Evolutionary conservation across 2,888 invertebrate genomes (phyloP), one percentile per base, ranked within the genome.

Genomic region (Liodrosophila aerea): DNA sequence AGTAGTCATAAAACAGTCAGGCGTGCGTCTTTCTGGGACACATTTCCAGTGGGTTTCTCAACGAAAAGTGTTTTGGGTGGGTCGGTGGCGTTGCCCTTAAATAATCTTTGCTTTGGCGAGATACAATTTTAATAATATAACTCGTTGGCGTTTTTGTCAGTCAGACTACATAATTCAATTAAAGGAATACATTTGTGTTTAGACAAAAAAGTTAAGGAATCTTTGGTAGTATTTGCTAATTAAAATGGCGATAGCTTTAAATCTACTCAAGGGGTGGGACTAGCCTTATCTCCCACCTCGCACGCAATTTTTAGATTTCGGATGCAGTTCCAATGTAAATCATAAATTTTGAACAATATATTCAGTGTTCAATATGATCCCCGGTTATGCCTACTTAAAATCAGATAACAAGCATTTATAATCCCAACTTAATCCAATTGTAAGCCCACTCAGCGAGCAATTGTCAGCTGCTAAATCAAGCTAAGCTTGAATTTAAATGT

Each of bases 91-190:
- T 65, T 46, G 43, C 47, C 8, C 22, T 27, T 36, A 54, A 64
- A 34, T 54, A 41, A 50, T 46, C 16, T 52, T 43, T 57, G 33
- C 41, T 39, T 62, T 45, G 59, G 41, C 60, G 56, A 69, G 66
- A 80, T 43, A 54, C 47, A 76, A 70, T 76, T 81, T 58, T 73
- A 76, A 70, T 59, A 22, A 30, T 18, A 13, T 4, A 53, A 39
- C 30, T 61, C 54, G 82, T 78, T 77, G 85, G 67, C 77, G 69
- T 76, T 63, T 50, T 45, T 68, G 78, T 68, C 78, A 60, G 60
- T 62, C 30, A 52, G 43, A 43, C 45, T 41, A 64, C 57, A 78
- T 78, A 78, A 82, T 85, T 78, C 83, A 78, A 78, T 78, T 78
- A 78, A 34, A 46, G 5, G 11, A 4, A 7, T 5, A 18, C n/a